Evolutionary conservation across 92 coral and sea anemone genomes (phyloP).

Genomic region (Palythoa grandiflora): DNA sequence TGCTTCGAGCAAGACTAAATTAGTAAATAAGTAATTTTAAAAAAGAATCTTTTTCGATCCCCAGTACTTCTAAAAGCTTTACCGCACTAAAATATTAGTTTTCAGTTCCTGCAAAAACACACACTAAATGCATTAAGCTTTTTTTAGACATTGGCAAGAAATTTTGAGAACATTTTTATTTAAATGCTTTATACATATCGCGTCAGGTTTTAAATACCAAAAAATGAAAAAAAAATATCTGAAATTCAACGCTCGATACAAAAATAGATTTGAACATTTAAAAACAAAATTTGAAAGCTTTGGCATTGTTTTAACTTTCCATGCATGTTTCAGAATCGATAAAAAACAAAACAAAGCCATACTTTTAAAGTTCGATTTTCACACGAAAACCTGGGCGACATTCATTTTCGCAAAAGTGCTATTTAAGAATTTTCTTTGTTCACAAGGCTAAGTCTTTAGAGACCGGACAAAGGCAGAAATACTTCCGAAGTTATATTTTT

Average conservation of each 20-base stretch:
- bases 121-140: no score
- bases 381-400: background rate
- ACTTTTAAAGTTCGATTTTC: background rate
- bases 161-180: no score
- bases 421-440: background rate
- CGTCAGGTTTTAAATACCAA: no score
- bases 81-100: no score
- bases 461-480: background rate
- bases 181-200: no score
- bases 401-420: background rate
- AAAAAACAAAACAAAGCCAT: background rate
- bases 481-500: constrained; percentile 3
- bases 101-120: no score
- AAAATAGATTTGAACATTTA: background rate
- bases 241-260: background rate
- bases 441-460: background rate
- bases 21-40: no score
- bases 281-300: background rate
- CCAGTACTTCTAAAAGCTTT: no score
- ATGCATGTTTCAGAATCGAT: background rate
- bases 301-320: background rate
- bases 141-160: no score
- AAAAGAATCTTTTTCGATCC: no score
- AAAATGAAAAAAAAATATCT: no score
- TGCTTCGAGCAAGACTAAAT: no score